Evolutionary conservation across 1,140 invertebrate genomes (phyloP).

Genomic region (Brachionus paranguensis): DNA sequence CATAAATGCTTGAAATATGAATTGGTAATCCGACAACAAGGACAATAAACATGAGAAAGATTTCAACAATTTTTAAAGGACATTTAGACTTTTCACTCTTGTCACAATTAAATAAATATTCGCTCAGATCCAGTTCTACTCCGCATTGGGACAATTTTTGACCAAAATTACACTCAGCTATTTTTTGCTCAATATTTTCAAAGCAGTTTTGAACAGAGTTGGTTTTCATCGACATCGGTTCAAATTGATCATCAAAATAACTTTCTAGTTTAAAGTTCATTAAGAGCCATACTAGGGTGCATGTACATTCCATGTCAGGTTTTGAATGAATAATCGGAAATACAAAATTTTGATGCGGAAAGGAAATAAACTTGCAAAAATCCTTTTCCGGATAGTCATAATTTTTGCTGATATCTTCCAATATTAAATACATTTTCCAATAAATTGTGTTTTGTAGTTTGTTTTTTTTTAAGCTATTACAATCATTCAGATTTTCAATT

Average conservation of each 20-base stretch:
- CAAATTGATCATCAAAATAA: not conserved
- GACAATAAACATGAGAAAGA: not conserved
- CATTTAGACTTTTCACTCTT: not conserved
- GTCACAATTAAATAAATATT: not conserved
- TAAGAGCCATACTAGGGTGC: not conserved
- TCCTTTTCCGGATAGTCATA: not conserved
- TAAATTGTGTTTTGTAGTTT: not conserved
- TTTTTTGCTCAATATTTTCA: not conserved
- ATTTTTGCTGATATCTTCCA: not conserved
- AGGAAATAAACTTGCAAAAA: not conserved
- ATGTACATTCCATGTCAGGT: not conserved
- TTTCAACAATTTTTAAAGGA: not conserved
- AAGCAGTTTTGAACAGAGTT: not conserved
- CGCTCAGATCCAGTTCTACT: not conserved
- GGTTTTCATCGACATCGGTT: not conserved
- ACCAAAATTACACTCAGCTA: not conserved
- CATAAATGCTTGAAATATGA: not conserved
- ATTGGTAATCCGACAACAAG: not conserved
- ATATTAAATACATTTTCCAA: not conserved
- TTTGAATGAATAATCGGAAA: not conserved
- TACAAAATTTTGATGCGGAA: not conserved
- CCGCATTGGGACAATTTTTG: not conserved
- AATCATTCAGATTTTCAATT: not conserved
- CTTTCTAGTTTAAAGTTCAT: not conserved
- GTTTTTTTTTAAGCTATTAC: not conserved